Percentiles rank a stretch among this genome's conserved stretches.
Evolutionary conservation across 2,113 vertebrate genomes (phyloP).

Genomic region (Poecile atricapillus): DNA sequence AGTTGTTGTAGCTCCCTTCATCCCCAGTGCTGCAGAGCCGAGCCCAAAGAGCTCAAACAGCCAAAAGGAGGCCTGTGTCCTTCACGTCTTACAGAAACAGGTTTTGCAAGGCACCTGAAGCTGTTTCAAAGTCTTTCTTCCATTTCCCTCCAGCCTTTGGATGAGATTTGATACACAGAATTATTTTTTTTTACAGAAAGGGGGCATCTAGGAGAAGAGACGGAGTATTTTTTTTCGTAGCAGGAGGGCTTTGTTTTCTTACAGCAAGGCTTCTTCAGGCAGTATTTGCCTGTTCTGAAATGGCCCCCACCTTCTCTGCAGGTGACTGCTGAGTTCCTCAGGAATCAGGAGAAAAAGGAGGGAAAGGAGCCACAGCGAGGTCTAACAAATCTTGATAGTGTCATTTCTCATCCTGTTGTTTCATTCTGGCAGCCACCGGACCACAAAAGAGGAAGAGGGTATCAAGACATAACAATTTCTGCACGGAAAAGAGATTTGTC

Average conservation of each 20-base stretch:
- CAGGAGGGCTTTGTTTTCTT: background rate
- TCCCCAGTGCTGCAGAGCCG: background rate
- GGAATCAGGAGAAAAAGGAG: background rate
- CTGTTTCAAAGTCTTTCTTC: background rate
- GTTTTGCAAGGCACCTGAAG: background rate
- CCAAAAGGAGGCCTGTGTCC: background rate
- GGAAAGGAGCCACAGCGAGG: fast-evolving
- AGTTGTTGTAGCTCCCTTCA: background rate
- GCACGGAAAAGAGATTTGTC: background rate
- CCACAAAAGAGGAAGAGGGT: background rate
- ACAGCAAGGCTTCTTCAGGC: background rate
- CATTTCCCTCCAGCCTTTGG: background rate
- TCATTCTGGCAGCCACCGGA: background rate
- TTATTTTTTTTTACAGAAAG: background rate
- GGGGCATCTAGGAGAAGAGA: background rate
- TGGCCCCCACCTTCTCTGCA: background rate
- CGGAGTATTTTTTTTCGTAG: background rate
- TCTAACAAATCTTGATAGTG: background rate
- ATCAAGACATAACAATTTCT: background rate
- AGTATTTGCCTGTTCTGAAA: background rate
- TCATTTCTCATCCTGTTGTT: slow-evolving; percentile 14
- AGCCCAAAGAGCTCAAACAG: background rate
- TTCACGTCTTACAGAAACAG: background rate
- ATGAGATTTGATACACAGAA: background rate
- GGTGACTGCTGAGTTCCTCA: background rate